Conservation (phyloP, 2,888 invertebrate genomes). For the Scelioninae gen. 2 region DNA sequence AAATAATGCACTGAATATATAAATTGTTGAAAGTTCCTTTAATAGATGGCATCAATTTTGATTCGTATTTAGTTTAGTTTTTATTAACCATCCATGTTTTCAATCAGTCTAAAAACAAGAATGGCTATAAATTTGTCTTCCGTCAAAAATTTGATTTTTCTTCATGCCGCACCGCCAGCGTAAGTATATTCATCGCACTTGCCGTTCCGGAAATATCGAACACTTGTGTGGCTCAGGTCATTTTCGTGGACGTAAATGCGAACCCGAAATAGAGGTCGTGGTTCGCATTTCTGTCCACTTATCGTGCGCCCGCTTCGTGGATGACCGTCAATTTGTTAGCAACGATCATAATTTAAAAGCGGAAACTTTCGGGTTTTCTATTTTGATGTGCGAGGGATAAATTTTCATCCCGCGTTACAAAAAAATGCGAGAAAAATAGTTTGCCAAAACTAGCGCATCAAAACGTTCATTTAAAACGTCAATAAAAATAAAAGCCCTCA, state of each 20-base stretch:
- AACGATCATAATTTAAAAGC: slow-evolving; percentile 15
- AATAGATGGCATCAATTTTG: too few relatives aligned
- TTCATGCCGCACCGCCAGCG: too few relatives aligned
- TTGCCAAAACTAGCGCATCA: slow-evolving; percentile 4
- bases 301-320: slow-evolving; percentile 9
- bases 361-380: slow-evolving; percentile 14
- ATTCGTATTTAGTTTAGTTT: too few relatives aligned
- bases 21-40: too few relatives aligned
- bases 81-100: too few relatives aligned
- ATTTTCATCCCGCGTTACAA: not conserved
- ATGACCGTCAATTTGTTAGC: slow-evolving; percentile 26
- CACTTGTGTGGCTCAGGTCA: slow-evolving; percentile 27
- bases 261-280: slow-evolving; percentile 30
- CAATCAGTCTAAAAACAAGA: too few relatives aligned
- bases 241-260: slow-evolving; percentile 27
- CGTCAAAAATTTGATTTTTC: slow-evolving; percentile 7
- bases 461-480: slow-evolving; percentile 20
- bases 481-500: slow-evolving; percentile 22
- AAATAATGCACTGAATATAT: too few relatives aligned
- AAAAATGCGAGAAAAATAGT: not conserved
- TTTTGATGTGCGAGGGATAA: not conserved
- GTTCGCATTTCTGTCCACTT: slow-evolving; percentile 37
- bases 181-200: too few relatives aligned
- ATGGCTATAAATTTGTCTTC: slow-evolving; percentile 1
- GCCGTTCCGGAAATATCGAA: too few relatives aligned